Base-by-base conservation (phyloP, 2,113 vertebrate species). In the Callopanchax toddi region DNA sequence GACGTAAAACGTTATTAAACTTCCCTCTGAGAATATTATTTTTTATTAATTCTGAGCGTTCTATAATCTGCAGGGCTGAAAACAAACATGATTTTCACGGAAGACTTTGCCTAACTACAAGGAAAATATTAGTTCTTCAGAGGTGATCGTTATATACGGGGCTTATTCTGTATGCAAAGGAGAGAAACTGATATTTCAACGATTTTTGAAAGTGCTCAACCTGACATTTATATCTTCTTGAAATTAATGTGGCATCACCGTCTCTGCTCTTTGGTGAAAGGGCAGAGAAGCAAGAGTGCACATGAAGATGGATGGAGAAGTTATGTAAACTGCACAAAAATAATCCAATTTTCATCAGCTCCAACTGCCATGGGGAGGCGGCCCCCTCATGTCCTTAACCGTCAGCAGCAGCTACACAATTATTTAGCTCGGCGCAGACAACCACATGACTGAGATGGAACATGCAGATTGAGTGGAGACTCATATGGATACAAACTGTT, bases 181-280 rank as follows among this genome's bases (percentile, higher is more conserved):
- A 49, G 60, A 54, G 46, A 68, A 72, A 71, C 36, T 81, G 79
- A 83, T 87, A 83, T 87, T 84, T 79, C 73, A 81, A 78, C 68
- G 86, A 84, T 89, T 86, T 89, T 83, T 71, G 74, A 60, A 86
- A 85, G 78, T 50, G 66, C 69, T 75, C 64, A 71, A 71, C 58
- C 71, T 87, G 90, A 89, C 86, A 86, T 91, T 90, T 87, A 86
- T 87, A 80, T 79, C 81, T 49, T 67, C 63, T 76, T 64, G 63
- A 85, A 83, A 91, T 88, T 67, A 90, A 89, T 84, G 78, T 51
- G 50, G 67, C 40, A 74, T 86, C 79, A 70, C 84, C 81, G 60
- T 86, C 81, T 77, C 48, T 54, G 78, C 79, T 85, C 78, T 78
- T 60, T 74, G 57, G 26, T 39, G 44, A 87, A 74, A 82, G 82